These are phyloP conservation scores for Menidia beryllina DNA, from an alignment of 2,113 vertebrate species.

Conservation along the genomic window DNA sequence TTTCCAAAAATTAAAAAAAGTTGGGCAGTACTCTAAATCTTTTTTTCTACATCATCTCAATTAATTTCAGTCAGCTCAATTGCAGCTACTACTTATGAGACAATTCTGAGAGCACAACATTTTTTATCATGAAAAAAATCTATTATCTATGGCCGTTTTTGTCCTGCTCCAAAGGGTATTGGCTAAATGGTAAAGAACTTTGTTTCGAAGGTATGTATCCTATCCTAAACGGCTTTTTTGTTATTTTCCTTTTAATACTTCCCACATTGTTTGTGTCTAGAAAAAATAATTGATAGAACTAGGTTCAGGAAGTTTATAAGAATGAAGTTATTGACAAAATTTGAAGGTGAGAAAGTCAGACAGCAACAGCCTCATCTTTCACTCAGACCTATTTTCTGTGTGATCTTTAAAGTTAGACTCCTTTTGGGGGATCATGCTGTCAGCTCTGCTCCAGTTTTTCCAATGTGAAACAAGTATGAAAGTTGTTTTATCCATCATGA, in stretches of 20 bases:
- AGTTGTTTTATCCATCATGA: slow-evolving; percentile 13
- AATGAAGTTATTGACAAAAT: slow-evolving; percentile 6
- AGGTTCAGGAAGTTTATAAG: slow-evolving; percentile 24
- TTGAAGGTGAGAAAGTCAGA: slow-evolving; percentile 23
- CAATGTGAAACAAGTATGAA: too few species aligned
- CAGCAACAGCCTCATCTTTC: slow-evolving; percentile 48
- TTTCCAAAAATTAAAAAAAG: too few species aligned
- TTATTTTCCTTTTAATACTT: slow-evolving; percentile 62
- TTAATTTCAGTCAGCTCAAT: too few species aligned
- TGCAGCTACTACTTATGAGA: too few species aligned
- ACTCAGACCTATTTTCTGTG: slow-evolving; percentile 55
- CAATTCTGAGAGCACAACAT: too few species aligned
- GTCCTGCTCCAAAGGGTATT: too few species aligned
- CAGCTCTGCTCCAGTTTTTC: slow-evolving; percentile 54
- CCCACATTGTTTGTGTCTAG: slow-evolving; percentile 22
- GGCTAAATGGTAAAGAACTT: background rate
- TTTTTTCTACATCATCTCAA: too few species aligned
- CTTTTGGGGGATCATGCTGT: slow-evolving; percentile 40
- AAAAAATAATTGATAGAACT: slow-evolving; percentile 22
- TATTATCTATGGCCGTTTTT: too few species aligned
- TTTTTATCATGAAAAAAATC: too few species aligned
- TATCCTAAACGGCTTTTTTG: slow-evolving; percentile 43
- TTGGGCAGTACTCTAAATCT: too few species aligned
- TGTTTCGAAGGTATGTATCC: slow-evolving; percentile 32
- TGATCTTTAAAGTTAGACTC: slow-evolving; percentile 37